These are phyloP conservation scores for Brachionus calyciflorus DNA, from an alignment of 1,140 invertebrate species.

Conservation along the genomic window DNA sequence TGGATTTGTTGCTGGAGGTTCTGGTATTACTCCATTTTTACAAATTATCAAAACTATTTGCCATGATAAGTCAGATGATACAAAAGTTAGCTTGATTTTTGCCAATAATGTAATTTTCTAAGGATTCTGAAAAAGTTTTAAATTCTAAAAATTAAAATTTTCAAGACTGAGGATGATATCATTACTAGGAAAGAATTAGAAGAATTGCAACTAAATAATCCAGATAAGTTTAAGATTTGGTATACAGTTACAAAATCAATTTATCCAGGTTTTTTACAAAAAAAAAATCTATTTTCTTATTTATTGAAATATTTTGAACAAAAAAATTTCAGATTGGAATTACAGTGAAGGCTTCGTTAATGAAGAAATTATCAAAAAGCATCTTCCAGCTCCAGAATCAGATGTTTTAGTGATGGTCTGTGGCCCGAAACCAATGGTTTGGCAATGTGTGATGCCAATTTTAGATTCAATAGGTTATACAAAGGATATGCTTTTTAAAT, in stretches of 20 bases:
- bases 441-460: too few species aligned
- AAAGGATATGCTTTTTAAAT: background rate
- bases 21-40: slow-evolving; percentile 92
- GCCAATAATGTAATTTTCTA: slow-evolving; percentile 70
- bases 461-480: background rate
- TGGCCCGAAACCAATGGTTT: slow-evolving; percentile 94
- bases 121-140: too few species aligned
- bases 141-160: too few species aligned
- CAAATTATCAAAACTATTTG: slow-evolving; percentile 81
- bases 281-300: too few species aligned
- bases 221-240: slow-evolving; percentile 75
- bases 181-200: slow-evolving; percentile 84
- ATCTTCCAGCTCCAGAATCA: slow-evolving; percentile 75
- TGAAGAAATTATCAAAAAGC: slow-evolving; percentile 81
- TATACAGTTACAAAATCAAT: slow-evolving; percentile 51
- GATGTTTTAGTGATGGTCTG: slow-evolving; percentile 82
- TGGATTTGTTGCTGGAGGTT: slow-evolving; percentile 56
- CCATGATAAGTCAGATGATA: slow-evolving; percentile 72
- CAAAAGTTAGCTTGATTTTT: slow-evolving; percentile 78
- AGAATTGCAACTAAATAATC: slow-evolving; percentile 69
- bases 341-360: slow-evolving; percentile 88
- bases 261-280: too few species aligned
- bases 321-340: too few species aligned
- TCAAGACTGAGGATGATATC: slow-evolving; percentile 90
- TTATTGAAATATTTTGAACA: too few species aligned